These are phyloP conservation scores for Eupleurogrammus muticus DNA, from an alignment of 2,797 vertebrate species.

Conservation along the genomic window DNA sequence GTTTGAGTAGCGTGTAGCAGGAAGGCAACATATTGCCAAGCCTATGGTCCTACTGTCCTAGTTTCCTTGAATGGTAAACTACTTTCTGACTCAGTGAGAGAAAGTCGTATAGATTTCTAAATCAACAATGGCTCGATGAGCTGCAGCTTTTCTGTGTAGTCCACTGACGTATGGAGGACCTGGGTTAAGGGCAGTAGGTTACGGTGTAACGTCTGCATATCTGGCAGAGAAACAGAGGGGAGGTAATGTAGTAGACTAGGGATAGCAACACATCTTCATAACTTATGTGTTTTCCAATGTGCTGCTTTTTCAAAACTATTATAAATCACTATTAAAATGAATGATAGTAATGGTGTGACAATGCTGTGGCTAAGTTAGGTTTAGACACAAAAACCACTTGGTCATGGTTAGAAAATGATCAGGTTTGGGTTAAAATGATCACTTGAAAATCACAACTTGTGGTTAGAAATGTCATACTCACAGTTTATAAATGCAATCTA, in stretches of 20 bases:
- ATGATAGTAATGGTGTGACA: too few relatives aligned
- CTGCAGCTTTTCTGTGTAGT: slow-evolving; percentile 52
- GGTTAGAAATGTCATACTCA: too few relatives aligned
- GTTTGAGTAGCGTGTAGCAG: slow-evolving; percentile 6
- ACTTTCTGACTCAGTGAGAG: slow-evolving; percentile 36
- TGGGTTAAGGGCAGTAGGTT: slow-evolving; percentile 48
- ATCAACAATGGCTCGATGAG: slow-evolving; percentile 61
- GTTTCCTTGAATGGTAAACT: slow-evolving; percentile 18
- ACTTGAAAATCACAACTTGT: too few relatives aligned
- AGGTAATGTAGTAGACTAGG: slow-evolving; percentile 58
- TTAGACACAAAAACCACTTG: too few relatives aligned
- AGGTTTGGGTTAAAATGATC: too few relatives aligned
- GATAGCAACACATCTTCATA: too few relatives aligned
- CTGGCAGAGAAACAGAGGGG: slow-evolving; percentile 71
- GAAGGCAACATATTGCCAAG: slow-evolving; percentile 22
- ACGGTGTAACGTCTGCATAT: slow-evolving; percentile 59
- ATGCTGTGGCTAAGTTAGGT: too few relatives aligned
- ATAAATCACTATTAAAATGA: too few relatives aligned
- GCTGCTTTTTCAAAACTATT: too few relatives aligned
- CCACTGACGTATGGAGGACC: slow-evolving; percentile 32
- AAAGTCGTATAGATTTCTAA: slow-evolving; percentile 63
- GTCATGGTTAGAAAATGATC: too few relatives aligned
- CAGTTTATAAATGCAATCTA: too few relatives aligned
- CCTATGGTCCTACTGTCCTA: slow-evolving; percentile 2
- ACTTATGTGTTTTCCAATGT: too few relatives aligned